These are phyloP conservation scores for Tenthredo mesomela DNA, from an alignment of 2,888 invertebrate species.

Conservation along the genomic window DNA sequence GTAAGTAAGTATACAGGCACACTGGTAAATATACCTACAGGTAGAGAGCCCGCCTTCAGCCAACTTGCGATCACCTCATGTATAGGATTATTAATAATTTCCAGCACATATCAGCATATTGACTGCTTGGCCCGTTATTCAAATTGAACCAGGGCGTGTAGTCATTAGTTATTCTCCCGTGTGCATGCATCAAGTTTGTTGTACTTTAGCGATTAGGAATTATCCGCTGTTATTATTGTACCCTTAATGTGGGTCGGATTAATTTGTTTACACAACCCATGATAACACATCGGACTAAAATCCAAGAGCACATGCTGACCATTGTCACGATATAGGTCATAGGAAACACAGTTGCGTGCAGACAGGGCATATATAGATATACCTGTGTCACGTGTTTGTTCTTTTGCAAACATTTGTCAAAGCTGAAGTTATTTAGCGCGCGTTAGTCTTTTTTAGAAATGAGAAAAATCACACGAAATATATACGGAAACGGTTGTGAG, in stretches of 20 bases:
- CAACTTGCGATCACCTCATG: neutral
- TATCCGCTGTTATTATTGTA: neutral
- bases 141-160: neutral
- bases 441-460: neutral
- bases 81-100: conserved; percentile 4
- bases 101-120: neutral
- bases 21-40: neutral
- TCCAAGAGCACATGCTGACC: neutral
- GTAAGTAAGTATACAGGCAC: neutral
- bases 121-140: neutral
- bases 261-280: neutral
- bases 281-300: neutral
- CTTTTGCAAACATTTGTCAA: neutral
- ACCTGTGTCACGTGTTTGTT: neutral
- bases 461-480: neutral
- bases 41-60: neutral
- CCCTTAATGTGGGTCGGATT: neutral
- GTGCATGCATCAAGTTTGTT: neutral
- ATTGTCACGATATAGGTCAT: neutral
- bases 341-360: neutral
- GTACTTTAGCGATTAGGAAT: neutral
- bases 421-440: neutral
- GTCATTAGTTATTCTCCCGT: neutral
- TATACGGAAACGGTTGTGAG: neutral
- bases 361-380: neutral